Evolutionary conservation across 1,140 invertebrate species (phyloP).

Genomic region (Temnothorax nylanderi): DNA sequence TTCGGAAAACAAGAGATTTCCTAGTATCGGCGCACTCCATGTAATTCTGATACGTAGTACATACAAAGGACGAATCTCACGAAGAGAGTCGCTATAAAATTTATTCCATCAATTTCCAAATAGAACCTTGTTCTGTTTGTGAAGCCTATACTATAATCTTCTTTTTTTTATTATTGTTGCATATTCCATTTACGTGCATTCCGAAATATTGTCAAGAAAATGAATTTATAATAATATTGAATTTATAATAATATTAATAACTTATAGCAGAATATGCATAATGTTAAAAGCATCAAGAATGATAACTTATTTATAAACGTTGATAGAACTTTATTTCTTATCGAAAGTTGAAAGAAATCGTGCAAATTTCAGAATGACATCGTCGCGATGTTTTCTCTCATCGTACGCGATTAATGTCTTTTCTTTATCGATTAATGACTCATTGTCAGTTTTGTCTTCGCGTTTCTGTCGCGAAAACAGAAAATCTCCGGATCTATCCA

Average conservation of each 20-base stretch:
- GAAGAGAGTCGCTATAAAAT: constrained; percentile 27
- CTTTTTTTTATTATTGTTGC: not conserved
- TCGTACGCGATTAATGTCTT: not conserved
- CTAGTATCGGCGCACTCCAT: constrained; percentile 25
- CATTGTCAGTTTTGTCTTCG: not conserved
- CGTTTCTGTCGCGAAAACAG: not conserved
- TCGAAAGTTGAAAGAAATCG: not conserved
- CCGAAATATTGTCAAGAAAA: not conserved
- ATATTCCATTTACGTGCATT: not conserved
- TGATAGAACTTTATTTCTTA: not conserved
- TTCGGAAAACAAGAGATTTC: constrained; percentile 50
- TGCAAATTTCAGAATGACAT: not conserved
- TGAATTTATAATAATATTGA: not conserved
- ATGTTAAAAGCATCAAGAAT: not conserved
- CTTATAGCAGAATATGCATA: not conserved
- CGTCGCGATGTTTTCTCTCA: not conserved
- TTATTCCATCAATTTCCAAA: constrained; percentile 1
- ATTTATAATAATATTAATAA: too few species aligned
- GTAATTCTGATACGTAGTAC: not conserved
- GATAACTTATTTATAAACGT: not conserved
- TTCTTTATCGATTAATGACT: not conserved
- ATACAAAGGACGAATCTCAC: not conserved
- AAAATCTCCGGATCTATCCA: not conserved
- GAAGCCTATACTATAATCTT: not conserved
- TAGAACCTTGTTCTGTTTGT: not conserved